A percentile compares a stretch with the other conserved stretches of the same genome.
Evolutionary conservation across 2,113 vertebrate species (phyloP).

Genomic region (Micromys minutus): DNA sequence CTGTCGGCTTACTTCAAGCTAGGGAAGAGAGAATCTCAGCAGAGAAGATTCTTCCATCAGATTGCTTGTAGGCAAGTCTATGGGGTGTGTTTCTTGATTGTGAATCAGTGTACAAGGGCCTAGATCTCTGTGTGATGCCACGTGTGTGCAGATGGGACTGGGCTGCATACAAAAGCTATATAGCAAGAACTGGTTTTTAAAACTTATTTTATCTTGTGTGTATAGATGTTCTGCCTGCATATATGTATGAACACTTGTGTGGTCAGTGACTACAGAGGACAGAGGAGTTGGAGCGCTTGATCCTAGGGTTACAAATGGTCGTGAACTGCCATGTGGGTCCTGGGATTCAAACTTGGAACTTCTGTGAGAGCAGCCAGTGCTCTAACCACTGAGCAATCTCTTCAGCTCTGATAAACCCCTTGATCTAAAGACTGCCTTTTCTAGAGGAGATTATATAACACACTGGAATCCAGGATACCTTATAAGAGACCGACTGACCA

Average conservation of each 20-base stretch:
- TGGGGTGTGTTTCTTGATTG: neutral
- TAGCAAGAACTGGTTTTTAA: neutral
- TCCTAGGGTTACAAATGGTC: neutral
- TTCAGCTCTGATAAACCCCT: neutral
- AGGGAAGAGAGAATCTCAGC: neutral
- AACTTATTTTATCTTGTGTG: neutral
- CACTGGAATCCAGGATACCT: neutral
- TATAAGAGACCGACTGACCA: neutral
- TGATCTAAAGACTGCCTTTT: slow-evolving; percentile 27
- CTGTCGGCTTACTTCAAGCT: neutral
- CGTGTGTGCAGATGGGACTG: neutral
- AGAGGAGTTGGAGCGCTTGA: neutral
- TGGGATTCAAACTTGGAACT: neutral
- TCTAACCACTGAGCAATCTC: neutral
- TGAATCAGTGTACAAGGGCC: neutral
- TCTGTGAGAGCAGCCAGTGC: neutral
- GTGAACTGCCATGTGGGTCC: neutral
- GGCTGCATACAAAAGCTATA: neutral
- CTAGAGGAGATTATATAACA: neutral
- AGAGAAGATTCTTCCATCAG: neutral
- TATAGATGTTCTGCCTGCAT: neutral
- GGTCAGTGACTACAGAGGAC: neutral
- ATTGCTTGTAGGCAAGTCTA: neutral
- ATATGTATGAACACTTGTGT: neutral
- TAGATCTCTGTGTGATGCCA: neutral